A percentile compares a stretch with the other conserved stretches of the same genome.
Evolutionary conservation across 2,888 invertebrate species (phyloP).

Genomic region (Mechanitis messenoides): DNA sequence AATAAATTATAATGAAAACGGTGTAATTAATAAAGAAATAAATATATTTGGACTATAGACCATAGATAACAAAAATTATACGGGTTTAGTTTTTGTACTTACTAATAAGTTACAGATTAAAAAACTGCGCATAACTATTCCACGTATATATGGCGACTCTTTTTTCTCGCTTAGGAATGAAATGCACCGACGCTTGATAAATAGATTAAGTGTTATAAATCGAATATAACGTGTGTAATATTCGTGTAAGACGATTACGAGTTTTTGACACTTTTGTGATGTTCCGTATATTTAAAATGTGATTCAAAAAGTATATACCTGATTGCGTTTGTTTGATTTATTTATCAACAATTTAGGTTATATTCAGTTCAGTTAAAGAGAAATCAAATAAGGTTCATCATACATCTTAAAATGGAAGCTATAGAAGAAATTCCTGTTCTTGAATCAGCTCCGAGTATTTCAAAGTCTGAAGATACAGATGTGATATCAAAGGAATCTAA

Average conservation of each 20-base stretch:
- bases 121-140: constrained; percentile 12
- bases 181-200: constrained; percentile 37
- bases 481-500: constrained; percentile 40
- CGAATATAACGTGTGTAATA: constrained; percentile 20
- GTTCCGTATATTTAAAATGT: constrained; percentile 25
- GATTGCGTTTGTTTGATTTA: constrained; percentile 42
- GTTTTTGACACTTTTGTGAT: constrained; percentile 7
- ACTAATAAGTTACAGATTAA: not conserved
- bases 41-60: not conserved
- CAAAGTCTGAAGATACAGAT: constrained; percentile 41
- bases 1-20: too few relatives aligned
- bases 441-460: constrained; percentile 37
- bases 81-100: not conserved
- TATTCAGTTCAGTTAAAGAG: constrained; percentile 28
- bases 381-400: constrained; percentile 19
- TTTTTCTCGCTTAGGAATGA: constrained; percentile 24
- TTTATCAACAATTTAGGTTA: constrained; percentile 47
- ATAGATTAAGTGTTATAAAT: constrained; percentile 25
- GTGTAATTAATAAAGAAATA: not conserved
- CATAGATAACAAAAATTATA: not conserved
- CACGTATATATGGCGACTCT: constrained; percentile 28
- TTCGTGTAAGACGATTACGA: constrained; percentile 16
- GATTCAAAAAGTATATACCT: constrained; percentile 17
- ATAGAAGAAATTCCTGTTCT: constrained; percentile 42
- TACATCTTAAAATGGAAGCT: constrained; percentile 42